Percentiles rank a stretch among this genome's conserved stretches.
These are phyloP conservation scores for Gastracanthus pulcherrimus DNA, from an alignment of 2,888 invertebrate genomes.

Conservation along the genomic window DNA sequence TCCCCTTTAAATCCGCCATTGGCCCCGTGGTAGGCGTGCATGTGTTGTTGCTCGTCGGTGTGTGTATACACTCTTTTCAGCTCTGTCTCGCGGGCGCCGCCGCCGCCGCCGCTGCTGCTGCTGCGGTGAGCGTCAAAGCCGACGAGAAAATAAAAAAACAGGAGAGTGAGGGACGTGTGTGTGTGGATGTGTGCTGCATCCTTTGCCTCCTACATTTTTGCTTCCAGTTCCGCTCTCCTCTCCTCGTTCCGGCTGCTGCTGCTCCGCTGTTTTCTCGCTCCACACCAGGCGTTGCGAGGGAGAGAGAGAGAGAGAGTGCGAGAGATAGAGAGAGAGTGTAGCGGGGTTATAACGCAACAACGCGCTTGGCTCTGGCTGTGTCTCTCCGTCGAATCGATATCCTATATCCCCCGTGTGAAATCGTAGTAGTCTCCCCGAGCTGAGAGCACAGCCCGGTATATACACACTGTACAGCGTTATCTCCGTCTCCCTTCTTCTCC, in stretches of 20 bases:
- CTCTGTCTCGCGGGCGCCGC: neutral
- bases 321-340: neutral
- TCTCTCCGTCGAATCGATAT: constrained; percentile 49
- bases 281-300: neutral
- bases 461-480: too few species aligned
- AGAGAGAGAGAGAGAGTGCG: neutral
- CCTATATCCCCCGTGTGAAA: constrained; percentile 46
- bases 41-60: too few species aligned
- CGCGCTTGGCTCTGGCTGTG: neutral
- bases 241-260: constrained; percentile 8
- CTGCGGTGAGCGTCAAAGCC: neutral
- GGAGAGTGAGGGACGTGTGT: neutral
- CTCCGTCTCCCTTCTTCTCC: neutral
- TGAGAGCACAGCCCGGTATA: neutral
- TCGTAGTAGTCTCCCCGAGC: constrained; percentile 21
- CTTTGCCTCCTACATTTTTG: constrained; percentile 24
- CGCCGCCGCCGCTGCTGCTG: too few species aligned
- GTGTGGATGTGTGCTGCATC: neutral
- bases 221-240: neutral
- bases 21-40: neutral
- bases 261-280: neutral
- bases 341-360: constrained; percentile 27
- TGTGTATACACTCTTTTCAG: neutral
- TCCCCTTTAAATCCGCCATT: constrained; percentile 40
- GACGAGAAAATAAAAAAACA: neutral